These are phyloP conservation scores for Penaeus vannamei DNA, from an alignment of 1,140 invertebrate species.

Conservation along the genomic window DNA sequence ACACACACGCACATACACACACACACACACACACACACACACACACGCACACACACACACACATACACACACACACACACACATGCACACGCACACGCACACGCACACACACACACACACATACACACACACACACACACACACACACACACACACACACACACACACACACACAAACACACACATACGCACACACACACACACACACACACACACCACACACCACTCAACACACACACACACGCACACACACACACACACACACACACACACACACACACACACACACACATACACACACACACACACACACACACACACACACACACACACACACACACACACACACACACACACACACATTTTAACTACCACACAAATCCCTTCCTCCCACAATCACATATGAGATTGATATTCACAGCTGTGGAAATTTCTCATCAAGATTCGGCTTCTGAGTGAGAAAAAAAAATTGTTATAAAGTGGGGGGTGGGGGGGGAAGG, in stretches of 20 bases:
- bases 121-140: not conserved
- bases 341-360: not conserved
- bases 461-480: too few species aligned
- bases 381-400: too few species aligned
- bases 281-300: not conserved
- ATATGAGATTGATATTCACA: too few species aligned
- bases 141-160: not conserved
- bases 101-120: not conserved
- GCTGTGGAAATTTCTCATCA: too few species aligned
- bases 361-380: not conserved
- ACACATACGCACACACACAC: not conserved
- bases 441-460: too few species aligned
- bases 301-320: not conserved
- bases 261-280: constrained; percentile 5
- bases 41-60: not conserved
- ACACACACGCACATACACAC: not conserved
- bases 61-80: not conserved
- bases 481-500: too few species aligned
- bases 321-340: not conserved
- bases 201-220: too few species aligned
- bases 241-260: too few species aligned
- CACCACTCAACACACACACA: too few species aligned
- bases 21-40: not conserved
- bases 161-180: not conserved
- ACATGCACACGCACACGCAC: not conserved